Evolutionary conservation across 2,888 invertebrate species (phyloP), one percentile per base, ranked within the genome.

Genomic region (Caenorhabditis drosophilae): DNA sequence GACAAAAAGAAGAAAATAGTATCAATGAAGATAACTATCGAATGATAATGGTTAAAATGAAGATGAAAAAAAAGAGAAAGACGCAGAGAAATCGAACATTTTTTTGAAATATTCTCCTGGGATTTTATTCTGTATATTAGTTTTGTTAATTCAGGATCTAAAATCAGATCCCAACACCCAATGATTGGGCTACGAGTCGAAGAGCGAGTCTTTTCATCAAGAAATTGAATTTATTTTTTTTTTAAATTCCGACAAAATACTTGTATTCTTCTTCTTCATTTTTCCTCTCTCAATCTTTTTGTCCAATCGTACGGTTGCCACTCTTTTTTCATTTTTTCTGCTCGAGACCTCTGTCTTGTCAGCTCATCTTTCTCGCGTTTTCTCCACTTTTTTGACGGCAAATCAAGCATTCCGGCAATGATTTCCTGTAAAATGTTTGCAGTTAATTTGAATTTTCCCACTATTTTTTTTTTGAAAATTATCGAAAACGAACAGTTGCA

Each of bases 401-500:
- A 86, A 84, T 96, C 92, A 73, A 97, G 84, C 88, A 98, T 92
- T 1, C 96, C 96, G 20, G 92, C 95, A 82, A 98, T 90, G 16
- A 96, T 90, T 89, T 96, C 94, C 86, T 87, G 72, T 9, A 67
- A 55, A 27, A 26, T 26, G 20, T 45, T 45, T n/a, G n/a, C 25
- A 27, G 3, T 35, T 20, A 34, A 15, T 47, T 22, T 20, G 12
- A 12, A 47, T 16, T 26, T 20, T 35, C n/a, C 41, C 20, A 41
- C 4, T 18, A 16, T 26, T 15, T 3, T 44, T 6, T 23, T 12
- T 23, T 6, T 25, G 4, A 44, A 44, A 44, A 23, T 4, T 12
- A 38, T 38, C 18, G n/a, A 7, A 22, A 16, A 59, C 60, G 84
- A 85, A 91, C 92, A 87, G 92, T 90, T 4, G 92, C 97, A 88